Evolutionary conservation across 2,888 invertebrate genomes (phyloP).

Genomic region (Tipula vernalis): DNA sequence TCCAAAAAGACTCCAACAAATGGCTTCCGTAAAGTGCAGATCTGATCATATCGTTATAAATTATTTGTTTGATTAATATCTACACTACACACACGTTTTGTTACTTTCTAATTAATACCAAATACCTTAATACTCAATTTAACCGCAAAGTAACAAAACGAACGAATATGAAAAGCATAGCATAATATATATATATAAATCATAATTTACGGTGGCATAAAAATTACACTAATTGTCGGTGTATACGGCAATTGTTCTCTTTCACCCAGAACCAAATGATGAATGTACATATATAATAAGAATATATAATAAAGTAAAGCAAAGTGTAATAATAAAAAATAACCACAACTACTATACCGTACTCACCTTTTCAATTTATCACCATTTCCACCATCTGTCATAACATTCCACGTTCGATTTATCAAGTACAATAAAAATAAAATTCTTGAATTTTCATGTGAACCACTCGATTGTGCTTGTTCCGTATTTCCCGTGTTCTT

Average conservation of each 20-base stretch:
- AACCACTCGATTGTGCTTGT: neutral
- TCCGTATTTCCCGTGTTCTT: neutral
- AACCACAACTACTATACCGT: neutral
- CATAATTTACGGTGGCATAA: neutral
- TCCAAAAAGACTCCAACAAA: too few species aligned
- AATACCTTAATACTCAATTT: neutral
- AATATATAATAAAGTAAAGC: neutral
- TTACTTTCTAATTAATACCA: neutral
- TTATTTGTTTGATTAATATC: neutral
- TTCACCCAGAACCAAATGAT: neutral
- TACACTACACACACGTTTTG: neutral
- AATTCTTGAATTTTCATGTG: slow-evolving; percentile 42
- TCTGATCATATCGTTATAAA: neutral
- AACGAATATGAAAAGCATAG: neutral
- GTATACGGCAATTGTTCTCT: neutral
- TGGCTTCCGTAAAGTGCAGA: neutral
- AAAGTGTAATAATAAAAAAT: neutral
- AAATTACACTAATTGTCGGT: neutral
- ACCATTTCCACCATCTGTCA: slow-evolving; percentile 39
- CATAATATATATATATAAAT: neutral
- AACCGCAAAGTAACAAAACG: neutral
- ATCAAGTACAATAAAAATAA: slow-evolving; percentile 54
- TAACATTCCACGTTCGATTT: slow-evolving; percentile 56
- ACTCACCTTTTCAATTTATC: neutral
- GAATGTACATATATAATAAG: neutral